Percentiles rank a stretch among this genome's conserved stretches.
Conservation (phyloP, 2,888 invertebrate species). For the Eupsilia transversa region DNA sequence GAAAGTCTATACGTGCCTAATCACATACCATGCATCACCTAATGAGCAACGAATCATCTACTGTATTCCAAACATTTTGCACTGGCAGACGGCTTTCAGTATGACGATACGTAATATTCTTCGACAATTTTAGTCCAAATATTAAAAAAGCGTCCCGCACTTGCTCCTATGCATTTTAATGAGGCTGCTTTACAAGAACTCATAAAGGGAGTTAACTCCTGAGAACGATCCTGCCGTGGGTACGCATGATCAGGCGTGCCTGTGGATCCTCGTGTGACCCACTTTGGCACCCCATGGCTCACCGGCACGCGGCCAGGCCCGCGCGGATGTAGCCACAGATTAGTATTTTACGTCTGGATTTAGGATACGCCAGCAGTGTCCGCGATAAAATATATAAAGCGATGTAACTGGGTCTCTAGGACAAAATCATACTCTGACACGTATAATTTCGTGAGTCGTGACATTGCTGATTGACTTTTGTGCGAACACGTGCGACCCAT, state of each 20-base stretch:
- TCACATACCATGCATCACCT: not conserved
- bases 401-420: not conserved
- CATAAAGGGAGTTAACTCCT: constrained; percentile 12
- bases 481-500: not conserved
- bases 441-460: not conserved
- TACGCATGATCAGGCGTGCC: constrained; percentile 37
- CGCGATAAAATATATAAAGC: not conserved
- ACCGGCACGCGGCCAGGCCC: not conserved
- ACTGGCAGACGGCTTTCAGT: not conserved
- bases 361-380: not conserved
- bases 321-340: constrained; percentile 33
- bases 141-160: constrained; percentile 8
- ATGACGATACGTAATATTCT: not conserved
- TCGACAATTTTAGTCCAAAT: not conserved
- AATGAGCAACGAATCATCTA: not conserved
- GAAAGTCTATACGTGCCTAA: not conserved
- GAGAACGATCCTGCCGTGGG: constrained; percentile 15
- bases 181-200: constrained; percentile 9
- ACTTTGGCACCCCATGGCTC: constrained; percentile 45
- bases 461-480: not conserved
- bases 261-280: constrained; percentile 53
- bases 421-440: not conserved
- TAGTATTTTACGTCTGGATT: constrained; percentile 17
- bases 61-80: not conserved
- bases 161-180: constrained; percentile 39